Evolutionary conservation across 2,888 invertebrate genomes (phyloP).

Genomic region (Tipula helvola): DNA sequence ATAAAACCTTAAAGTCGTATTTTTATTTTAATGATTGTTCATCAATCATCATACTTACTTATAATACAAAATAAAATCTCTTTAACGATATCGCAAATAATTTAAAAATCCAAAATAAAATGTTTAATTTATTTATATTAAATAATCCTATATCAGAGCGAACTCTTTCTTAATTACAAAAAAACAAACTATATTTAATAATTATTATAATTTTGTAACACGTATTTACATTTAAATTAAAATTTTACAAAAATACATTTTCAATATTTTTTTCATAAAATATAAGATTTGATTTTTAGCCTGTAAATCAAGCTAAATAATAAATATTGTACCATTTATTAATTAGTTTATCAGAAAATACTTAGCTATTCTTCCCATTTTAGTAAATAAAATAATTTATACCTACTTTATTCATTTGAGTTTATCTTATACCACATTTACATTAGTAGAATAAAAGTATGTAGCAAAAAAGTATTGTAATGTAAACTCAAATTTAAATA

Average conservation of each 20-base stretch:
- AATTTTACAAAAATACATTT: background rate
- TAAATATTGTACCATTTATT: background rate
- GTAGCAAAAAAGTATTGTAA: too few relatives aligned
- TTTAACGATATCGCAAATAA: too few relatives aligned
- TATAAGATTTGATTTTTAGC: background rate
- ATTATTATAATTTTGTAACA: background rate
- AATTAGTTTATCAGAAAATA: background rate
- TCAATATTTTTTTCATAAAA: background rate
- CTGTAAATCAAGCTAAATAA: background rate
- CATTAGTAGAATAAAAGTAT: too few relatives aligned
- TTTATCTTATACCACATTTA: too few relatives aligned
- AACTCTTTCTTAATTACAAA: too few relatives aligned
- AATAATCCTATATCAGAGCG: background rate
- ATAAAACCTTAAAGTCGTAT: too few relatives aligned
- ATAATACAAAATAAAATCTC: too few relatives aligned
- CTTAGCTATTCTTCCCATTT: background rate
- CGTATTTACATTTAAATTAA: background rate
- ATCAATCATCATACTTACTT: too few relatives aligned
- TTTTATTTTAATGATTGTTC: too few relatives aligned
- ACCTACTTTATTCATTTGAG: background rate
- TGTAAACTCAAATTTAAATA: too few relatives aligned
- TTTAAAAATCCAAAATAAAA: background rate
- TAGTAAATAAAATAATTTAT: background rate
- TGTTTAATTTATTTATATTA: background rate
- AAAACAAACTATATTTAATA: background rate